Evolutionary conservation across 2,888 invertebrate genomes (phyloP), one percentile per base, ranked within the genome.

Genomic region (Gandaritis pyraliata): DNA sequence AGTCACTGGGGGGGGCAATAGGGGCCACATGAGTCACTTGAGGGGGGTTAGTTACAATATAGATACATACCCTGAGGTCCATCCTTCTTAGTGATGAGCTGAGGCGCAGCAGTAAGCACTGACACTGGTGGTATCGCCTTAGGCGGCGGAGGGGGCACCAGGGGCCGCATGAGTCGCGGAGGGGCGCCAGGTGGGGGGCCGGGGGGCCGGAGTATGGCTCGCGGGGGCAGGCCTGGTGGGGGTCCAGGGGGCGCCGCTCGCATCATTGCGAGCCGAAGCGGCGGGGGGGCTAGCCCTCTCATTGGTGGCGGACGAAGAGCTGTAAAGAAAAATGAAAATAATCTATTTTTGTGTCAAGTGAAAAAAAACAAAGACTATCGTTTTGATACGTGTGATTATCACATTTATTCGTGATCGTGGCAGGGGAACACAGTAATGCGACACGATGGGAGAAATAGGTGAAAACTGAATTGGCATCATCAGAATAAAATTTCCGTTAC

Each of bases 51-150:
- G 23, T 33, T 33, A 33, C 33, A 30, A 30, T 10, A 30, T 6
- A 30, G 30, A 6, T 30, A 7, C 69, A 61, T 30, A 89, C 90
- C 90, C 77, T 90, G 95, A 47, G 93, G 93, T 0, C 94, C 93
- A 64, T 95, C 95, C 73, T 94, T 94, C 65, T 96, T 94, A 69
- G 95, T 94, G 75, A 97, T 96, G 33, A 97, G 93, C 78, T 96
- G 97, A 12, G 97, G 97, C 0, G 96, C 97, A 0, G 97, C 97
- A 10, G 95, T 95, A 18, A 97, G 89, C 30, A 97, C 96, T 71
- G 96, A 96, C 1, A 95, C 95, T 0, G 87, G 92, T 10, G 85
- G 80, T 65, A 76, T 65, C 10, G 70, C 70, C 52, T 82, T 83
- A 43, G 85, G 86, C 66, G 88, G 88, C 54, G 94, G 94, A n/a